These are phyloP conservation scores for Leucania comma DNA, from an alignment of 2,888 invertebrate genomes.

Conservation along the genomic window DNA sequence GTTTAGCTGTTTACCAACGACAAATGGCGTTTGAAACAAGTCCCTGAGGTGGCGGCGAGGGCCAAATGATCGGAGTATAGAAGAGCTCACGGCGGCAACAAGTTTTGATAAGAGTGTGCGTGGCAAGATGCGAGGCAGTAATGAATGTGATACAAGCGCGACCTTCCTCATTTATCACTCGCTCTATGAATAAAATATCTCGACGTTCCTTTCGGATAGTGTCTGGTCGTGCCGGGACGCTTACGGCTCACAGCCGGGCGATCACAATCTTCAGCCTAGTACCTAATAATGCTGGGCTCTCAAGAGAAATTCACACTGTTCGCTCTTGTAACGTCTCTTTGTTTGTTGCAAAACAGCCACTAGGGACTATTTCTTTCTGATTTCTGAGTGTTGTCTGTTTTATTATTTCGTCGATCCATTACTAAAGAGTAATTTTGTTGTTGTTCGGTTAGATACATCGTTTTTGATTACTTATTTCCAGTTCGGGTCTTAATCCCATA, in stretches of 20 bases:
- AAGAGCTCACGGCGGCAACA: constrained; percentile 83
- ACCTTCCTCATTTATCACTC: constrained; percentile 87
- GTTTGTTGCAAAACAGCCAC: constrained; percentile 75
- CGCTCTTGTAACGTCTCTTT: constrained; percentile 72
- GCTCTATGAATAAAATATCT: constrained; percentile 89
- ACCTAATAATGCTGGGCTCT: constrained; percentile 80
- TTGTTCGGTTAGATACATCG: constrained; percentile 3
- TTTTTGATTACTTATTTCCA: constrained; percentile 1
- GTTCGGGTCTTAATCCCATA: not conserved
- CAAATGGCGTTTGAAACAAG: constrained; percentile 83
- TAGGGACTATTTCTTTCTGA: constrained; percentile 68
- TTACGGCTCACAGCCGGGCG: constrained; percentile 79
- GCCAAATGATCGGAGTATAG: constrained; percentile 78
- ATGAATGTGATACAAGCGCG: constrained; percentile 87
- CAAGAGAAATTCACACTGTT: constrained; percentile 80
- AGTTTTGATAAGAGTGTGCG: constrained; percentile 88
- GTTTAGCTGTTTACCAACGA: constrained; percentile 82
- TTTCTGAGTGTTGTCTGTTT: constrained; percentile 49
- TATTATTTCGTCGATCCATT: constrained; percentile 40
- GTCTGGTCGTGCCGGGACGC: constrained; percentile 83
- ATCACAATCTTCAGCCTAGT: constrained; percentile 82
- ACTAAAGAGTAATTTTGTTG: constrained; percentile 13
- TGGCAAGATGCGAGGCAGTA: constrained; percentile 85
- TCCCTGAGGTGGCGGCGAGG: constrained; percentile 79
- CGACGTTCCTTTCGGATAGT: constrained; percentile 84